Percentiles rank a stretch among this genome's conserved stretches.
These are phyloP conservation scores for Pyrocephalus nanus DNA, from an alignment of 2,797 vertebrate species.

Conservation along the genomic window DNA sequence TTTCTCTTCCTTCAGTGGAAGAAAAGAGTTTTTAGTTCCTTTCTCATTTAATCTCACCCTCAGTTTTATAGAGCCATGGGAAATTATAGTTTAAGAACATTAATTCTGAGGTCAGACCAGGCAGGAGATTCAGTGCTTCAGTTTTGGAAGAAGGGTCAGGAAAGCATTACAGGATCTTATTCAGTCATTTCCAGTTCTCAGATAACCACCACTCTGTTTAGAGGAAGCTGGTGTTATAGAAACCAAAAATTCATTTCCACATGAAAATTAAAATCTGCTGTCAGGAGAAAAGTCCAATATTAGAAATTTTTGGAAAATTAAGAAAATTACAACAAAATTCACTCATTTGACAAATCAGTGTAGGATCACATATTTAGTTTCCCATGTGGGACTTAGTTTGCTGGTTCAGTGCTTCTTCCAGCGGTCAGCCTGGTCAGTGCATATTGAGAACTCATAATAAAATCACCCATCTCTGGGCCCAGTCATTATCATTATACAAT, in stretches of 20 bases:
- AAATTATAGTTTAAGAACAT: neutral
- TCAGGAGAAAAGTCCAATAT: fast-evolving
- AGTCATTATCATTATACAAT: neutral
- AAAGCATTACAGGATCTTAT: neutral
- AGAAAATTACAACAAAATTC: neutral
- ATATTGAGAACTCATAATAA: neutral
- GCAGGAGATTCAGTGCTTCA: neutral
- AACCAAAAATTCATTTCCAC: neutral
- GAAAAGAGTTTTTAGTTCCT: neutral
- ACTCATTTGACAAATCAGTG: neutral
- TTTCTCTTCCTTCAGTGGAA: neutral
- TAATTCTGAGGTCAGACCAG: neutral
- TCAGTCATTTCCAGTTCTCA: neutral
- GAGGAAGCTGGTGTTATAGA: neutral
- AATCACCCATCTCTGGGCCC: neutral
- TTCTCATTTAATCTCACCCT: neutral
- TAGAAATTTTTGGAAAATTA: neutral
- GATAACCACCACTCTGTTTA: neutral
- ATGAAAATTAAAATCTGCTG: neutral
- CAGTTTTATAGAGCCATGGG: neutral
- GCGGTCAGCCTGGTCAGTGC: neutral
- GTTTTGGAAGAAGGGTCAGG: neutral
- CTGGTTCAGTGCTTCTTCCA: neutral
- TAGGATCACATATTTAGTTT: neutral
- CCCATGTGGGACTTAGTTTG: neutral